Evolutionary conservation across 2,113 vertebrate genomes (phyloP).

Genomic region (Oncorhynchus nerka): DNA sequence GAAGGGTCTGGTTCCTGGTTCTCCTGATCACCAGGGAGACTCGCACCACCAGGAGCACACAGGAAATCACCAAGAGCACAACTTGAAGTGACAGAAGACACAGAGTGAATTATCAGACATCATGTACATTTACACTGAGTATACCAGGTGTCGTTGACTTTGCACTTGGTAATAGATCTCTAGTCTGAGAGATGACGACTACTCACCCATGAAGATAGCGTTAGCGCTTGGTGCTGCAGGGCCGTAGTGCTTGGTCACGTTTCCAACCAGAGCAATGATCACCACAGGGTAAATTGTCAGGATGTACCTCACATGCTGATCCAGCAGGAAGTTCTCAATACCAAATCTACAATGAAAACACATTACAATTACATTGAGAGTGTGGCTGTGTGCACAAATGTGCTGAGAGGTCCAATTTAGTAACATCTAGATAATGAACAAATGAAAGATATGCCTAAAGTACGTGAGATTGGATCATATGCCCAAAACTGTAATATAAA

Average conservation of each 20-base stretch:
- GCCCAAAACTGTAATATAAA: too few species aligned
- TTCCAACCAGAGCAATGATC: neutral
- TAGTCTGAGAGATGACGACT: neutral
- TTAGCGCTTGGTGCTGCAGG: neutral
- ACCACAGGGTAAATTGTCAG: neutral
- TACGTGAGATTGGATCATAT: too few species aligned
- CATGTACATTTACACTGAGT: too few species aligned
- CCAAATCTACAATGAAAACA: neutral
- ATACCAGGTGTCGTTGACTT: too few species aligned
- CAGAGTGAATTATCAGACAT: too few species aligned
- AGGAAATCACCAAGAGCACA: neutral
- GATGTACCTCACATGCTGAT: neutral
- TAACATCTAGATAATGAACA: too few species aligned
- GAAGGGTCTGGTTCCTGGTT: neutral
- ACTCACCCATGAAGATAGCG: neutral
- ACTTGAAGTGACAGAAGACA: neutral
- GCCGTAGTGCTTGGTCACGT: neutral
- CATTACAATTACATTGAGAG: too few species aligned
- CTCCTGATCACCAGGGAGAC: constrained; percentile 1
- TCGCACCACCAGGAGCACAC: neutral
- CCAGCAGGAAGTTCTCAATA: neutral
- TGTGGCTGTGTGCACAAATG: too few species aligned
- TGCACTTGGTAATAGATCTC: neutral
- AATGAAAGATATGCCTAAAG: too few species aligned
- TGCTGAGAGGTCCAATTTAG: too few species aligned